Percentiles rank a stretch among this genome's conserved stretches.
These are phyloP conservation scores for Oryzias dopingdopingensis DNA, from an alignment of 2,797 vertebrate genomes.

Conservation along the genomic window DNA sequence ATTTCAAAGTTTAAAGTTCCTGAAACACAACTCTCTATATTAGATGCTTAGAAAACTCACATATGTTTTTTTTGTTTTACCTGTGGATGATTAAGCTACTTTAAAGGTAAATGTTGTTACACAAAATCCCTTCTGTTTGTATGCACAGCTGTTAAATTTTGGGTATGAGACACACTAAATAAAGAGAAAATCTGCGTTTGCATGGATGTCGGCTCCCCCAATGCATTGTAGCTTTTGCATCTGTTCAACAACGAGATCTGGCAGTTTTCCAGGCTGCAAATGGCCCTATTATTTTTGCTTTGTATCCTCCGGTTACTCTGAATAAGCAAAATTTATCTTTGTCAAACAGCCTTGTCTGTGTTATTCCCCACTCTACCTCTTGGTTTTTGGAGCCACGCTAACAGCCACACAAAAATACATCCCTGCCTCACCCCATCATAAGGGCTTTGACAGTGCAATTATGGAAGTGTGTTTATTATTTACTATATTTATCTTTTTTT, in stretches of 20 bases:
- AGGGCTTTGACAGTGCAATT: too few relatives aligned
- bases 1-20: too few relatives aligned
- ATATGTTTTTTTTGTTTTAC: too few relatives aligned
- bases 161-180: too few relatives aligned
- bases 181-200: constrained; percentile 52
- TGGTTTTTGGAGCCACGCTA: constrained; percentile 21
- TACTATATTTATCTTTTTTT: too few relatives aligned
- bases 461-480: too few relatives aligned
- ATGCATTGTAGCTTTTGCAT: constrained; percentile 60
- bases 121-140: too few relatives aligned
- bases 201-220: constrained; percentile 60
- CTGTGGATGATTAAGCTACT: too few relatives aligned
- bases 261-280: constrained; percentile 69
- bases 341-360: constrained; percentile 69
- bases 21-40: too few relatives aligned
- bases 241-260: constrained; percentile 60
- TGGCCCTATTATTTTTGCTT: constrained; percentile 72
- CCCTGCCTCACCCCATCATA: not conserved
- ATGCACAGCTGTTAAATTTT: too few relatives aligned
- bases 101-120: too few relatives aligned
- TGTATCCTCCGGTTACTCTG: constrained; percentile 66
- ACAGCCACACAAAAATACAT: constrained; percentile 36
- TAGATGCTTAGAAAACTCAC: too few relatives aligned
- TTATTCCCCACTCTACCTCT: constrained; percentile 48
- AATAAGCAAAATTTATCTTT: constrained; percentile 78